Conservation (phyloP, 2,888 invertebrate species). For the Papilio protenor region DNA sequence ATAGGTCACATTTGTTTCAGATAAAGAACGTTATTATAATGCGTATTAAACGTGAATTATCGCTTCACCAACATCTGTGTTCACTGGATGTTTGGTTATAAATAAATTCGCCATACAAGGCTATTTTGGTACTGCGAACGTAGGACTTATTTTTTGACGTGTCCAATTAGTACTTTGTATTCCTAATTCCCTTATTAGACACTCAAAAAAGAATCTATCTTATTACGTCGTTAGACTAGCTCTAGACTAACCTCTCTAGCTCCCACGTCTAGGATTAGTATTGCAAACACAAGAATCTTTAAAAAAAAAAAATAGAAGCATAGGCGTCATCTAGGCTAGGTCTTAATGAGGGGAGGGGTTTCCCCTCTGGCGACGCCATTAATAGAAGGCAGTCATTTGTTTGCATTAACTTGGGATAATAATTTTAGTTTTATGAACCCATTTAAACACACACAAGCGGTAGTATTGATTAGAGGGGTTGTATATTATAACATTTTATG, state of each 20-base stretch:
- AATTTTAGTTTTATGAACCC: background rate
- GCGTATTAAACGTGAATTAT: constrained; percentile 20
- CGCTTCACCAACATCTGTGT: background rate
- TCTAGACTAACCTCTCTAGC: background rate
- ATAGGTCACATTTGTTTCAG: constrained; percentile 23
- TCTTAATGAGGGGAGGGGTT: too few relatives aligned
- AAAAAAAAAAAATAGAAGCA: background rate
- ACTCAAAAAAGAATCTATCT: background rate
- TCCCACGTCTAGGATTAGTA: background rate
- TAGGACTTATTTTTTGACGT: background rate
- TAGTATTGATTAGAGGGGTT: background rate
- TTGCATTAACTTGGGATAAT: background rate
- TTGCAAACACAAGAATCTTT: background rate
- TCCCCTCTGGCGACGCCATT: background rate
- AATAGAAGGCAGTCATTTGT: background rate
- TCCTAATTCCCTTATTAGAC: background rate
- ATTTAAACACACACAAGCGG: background rate
- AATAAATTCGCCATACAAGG: background rate
- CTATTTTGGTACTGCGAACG: background rate
- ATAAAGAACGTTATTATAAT: constrained; percentile 21
- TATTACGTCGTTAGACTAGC: too few relatives aligned
- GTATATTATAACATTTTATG: background rate
- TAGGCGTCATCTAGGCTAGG: too few relatives aligned
- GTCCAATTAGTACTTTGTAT: background rate
- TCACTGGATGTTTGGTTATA: background rate